Base-by-base conservation (phyloP, 1,140 invertebrate species). In the Trichonephila inaurata region DNA sequence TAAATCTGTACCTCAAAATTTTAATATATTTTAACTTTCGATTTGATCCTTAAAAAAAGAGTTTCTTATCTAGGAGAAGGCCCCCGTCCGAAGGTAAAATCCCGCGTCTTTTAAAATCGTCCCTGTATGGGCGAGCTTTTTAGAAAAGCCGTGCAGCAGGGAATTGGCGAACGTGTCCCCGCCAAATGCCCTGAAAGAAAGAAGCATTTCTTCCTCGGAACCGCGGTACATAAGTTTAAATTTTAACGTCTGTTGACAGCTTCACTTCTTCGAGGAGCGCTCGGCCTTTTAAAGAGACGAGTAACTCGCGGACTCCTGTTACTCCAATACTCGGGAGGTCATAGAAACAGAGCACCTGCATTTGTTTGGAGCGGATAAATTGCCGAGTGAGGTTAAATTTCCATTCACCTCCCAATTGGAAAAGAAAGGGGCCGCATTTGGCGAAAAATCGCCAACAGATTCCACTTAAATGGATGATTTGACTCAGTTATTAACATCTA, bases 201-300 rank as follows among this genome's bases (percentile, higher is more conserved):
- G 19, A 51, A 51, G 51, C 51, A 51, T 51, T 51, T 51, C 51
- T 51, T 51, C 51, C 51, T 51, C 51, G 7, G 51, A 83, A 81
- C 44, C 44, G 51, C 82, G 44, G 44, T 88, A 93, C 92, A 88
- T 93, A 93, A 93, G 92, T 93, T 93, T 93, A 93, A 93, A 93
- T 93, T 93, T 93, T 93, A 93, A 93, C 92, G 77, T 64, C 58
- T 82, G 92, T 89, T 93, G 92, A 93, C 92, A 93, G 92, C 92
- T 77, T 64, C 83, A 72, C 91, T 92, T 72, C 66, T 87, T 51
- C n/a, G 58, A 40, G 61, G 64, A 81, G 69, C 64, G 89, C 89
- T 24, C 40, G 72, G 6, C 77, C 61, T 83, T 91, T 85, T 82
- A 82, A 66, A 44, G 72, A 82, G 66, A n/a, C 60, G 81, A 83